Conservation (phyloP, 2,113 vertebrate genomes). For the Mus pahari region DNA sequence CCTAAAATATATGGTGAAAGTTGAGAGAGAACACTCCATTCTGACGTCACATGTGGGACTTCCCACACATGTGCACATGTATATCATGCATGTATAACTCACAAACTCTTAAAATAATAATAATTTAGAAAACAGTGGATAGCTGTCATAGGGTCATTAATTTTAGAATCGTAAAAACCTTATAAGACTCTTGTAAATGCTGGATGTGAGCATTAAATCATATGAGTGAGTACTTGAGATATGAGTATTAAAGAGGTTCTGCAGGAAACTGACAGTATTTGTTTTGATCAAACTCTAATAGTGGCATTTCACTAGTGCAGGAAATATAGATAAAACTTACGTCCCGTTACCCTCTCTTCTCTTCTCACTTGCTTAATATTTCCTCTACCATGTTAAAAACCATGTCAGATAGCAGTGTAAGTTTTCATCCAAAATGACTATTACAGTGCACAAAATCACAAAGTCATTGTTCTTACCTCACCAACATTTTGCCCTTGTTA, state of each 20-base stretch:
- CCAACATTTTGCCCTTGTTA: not conserved
- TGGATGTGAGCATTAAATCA: not conserved
- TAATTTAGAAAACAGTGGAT: not conserved
- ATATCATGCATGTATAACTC: not conserved
- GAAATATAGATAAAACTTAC: not conserved
- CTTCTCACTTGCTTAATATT: not conserved
- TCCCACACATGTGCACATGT: not conserved
- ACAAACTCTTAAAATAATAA: not conserved
- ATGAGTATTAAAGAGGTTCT: not conserved
- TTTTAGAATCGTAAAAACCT: not conserved
- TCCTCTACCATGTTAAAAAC: not conserved
- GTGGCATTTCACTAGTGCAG: not conserved
- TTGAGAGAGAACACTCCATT: not conserved
- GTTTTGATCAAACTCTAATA: not conserved
- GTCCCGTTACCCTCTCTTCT: accelerated
- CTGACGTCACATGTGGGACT: not conserved
- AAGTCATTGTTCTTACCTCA: not conserved
- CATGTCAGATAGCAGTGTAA: not conserved
- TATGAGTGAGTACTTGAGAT: not conserved
- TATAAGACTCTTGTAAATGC: not conserved
- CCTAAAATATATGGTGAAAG: not conserved
- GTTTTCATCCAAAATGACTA: not conserved
- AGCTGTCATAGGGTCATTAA: not conserved
- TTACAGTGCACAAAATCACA: not conserved
- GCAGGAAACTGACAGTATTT: not conserved